A percentile compares a stretch with the other conserved stretches of the same genome.
Evolutionary conservation across 37 sponge, comb jelly and placozoan species (phyloP).

Genomic region (Bolinopsis microptera): DNA sequence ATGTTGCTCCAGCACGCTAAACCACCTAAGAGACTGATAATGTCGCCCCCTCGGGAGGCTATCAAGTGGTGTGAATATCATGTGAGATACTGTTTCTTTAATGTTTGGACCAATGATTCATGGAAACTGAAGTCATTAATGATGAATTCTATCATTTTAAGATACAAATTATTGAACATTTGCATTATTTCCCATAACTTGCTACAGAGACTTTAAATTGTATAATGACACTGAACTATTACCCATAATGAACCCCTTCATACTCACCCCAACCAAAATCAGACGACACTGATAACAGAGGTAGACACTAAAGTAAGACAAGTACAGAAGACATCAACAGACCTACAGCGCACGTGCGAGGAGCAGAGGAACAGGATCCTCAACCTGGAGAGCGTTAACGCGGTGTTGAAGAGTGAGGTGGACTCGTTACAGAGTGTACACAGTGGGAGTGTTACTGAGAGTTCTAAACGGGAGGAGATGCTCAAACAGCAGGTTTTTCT

Average conservation of each 20-base stretch:
- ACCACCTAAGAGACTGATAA: conserved; percentile 30
- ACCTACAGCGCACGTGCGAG: conserved; percentile 15
- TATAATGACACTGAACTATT: no score
- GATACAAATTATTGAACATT: no score
- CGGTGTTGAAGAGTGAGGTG: conserved; percentile 27
- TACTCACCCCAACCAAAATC: no score
- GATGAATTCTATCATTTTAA: no score
- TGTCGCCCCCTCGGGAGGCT: conserved; percentile 32
- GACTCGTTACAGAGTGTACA: not conserved
- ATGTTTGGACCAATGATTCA: no score
- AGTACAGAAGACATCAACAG: not conserved
- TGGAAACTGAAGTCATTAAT: no score
- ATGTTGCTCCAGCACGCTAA: conserved; percentile 32
- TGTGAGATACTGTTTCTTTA: conserved; percentile 4
- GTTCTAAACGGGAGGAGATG: conserved; percentile 20
- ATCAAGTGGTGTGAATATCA: conserved; percentile 65
- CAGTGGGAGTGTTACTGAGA: not conserved
- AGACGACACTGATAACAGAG: conserved; percentile 10
- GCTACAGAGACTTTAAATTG: no score
- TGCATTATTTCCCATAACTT: no score
- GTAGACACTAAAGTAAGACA: not conserved
- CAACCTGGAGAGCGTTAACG: not conserved
- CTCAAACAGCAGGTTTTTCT: conserved; percentile 63
- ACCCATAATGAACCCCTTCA: no score
- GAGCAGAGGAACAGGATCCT: conserved; percentile 47